Conservation (phyloP, 2,113 vertebrate species). For the Columbina picui region DNA sequence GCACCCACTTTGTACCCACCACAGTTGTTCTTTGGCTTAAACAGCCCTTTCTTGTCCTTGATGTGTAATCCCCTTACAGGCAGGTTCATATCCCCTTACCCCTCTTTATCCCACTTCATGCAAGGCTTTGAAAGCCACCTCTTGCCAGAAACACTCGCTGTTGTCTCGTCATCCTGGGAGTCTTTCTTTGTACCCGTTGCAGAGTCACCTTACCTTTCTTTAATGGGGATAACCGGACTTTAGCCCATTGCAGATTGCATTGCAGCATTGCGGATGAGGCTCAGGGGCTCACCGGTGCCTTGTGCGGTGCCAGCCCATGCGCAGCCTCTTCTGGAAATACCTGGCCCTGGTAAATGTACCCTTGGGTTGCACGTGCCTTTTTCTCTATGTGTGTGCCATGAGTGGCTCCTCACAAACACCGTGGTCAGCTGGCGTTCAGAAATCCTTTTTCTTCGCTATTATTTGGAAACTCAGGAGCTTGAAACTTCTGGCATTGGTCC, state of each 20-base stretch:
- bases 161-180: accelerated
- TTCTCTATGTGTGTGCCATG: background rate
- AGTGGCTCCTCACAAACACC: background rate
- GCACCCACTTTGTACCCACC: background rate
- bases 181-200: background rate
- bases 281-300: background rate
- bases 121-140: background rate
- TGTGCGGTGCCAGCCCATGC: background rate
- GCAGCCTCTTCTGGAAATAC: background rate
- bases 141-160: background rate
- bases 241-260: background rate
- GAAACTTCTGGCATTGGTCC: background rate
- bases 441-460: background rate
- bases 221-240: accelerated
- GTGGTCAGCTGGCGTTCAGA: background rate
- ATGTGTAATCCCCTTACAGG: background rate
- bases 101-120: background rate
- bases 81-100: background rate
- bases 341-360: background rate
- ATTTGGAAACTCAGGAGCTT: background rate
- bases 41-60: background rate
- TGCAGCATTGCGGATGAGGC: too few species aligned
- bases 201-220: background rate
- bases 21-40: background rate
- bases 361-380: accelerated